Conservation (phyloP, 2,113 vertebrate genomes). For the Pseudopipra pipra region DNA sequence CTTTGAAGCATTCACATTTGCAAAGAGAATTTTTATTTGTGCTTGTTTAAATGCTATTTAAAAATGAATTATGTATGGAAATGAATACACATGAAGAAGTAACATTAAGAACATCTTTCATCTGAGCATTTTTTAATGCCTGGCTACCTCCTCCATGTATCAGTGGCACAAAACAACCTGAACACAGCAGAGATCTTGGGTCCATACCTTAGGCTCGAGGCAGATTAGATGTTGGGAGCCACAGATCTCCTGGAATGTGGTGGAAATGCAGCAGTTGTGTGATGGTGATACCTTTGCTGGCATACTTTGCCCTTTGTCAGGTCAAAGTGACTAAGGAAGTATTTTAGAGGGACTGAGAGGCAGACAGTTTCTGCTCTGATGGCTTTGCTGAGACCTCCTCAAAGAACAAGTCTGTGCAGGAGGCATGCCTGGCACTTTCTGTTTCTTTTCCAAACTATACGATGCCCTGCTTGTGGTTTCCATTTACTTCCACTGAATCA, state of each 20-base stretch:
- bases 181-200: not conserved
- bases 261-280: not conserved
- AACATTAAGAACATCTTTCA: not conserved
- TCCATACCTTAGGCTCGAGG: not conserved
- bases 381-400: not conserved
- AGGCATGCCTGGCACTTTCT: not conserved
- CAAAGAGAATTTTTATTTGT: not conserved
- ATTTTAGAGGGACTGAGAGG: not conserved
- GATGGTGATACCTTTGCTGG: not conserved
- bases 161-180: not conserved
- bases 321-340: not conserved
- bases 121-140: not conserved
- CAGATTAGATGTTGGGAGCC: not conserved
- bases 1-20: not conserved
- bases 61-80: not conserved
- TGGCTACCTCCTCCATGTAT: not conserved
- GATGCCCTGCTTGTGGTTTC: not conserved
- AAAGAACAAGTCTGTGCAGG: not conserved
- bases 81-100: not conserved
- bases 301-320: not conserved
- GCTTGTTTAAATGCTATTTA: not conserved
- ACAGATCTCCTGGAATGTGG: not conserved
- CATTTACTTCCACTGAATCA: not conserved
- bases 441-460: not conserved
- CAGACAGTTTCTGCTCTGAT: not conserved